Evolutionary conservation across 1,140 invertebrate genomes (phyloP).

Genomic region (Platyscapa corneri): DNA sequence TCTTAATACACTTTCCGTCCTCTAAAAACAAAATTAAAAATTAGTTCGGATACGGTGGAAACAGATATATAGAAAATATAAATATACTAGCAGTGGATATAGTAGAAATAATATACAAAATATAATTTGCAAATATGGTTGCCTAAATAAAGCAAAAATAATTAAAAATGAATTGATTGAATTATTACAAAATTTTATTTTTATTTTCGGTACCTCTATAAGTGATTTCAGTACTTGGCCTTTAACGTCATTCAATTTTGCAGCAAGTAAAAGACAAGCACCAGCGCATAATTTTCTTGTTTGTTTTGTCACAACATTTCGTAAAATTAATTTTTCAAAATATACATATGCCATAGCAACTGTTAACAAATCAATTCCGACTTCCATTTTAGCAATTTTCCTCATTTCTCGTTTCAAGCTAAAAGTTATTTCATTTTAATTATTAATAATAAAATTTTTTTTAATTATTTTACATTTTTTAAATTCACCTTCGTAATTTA

Average conservation of each 20-base stretch:
- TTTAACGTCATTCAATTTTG: slow-evolving; percentile 97
- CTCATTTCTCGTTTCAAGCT: slow-evolving; percentile 97
- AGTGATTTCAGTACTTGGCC: slow-evolving; percentile 88
- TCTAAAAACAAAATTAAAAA: slow-evolving; percentile 76
- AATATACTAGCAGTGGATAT: no score
- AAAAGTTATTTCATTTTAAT: slow-evolving; percentile 53
- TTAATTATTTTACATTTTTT: background rate
- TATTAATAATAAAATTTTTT: background rate
- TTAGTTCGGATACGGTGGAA: no score
- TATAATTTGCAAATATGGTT: no score
- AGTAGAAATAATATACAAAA: no score
- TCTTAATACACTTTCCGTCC: slow-evolving; percentile 91
- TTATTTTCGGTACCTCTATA: slow-evolving; percentile 82
- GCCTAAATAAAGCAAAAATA: no score
- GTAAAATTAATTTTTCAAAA: slow-evolving; percentile 96
- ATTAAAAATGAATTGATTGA: no score
- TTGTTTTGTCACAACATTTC: slow-evolving; percentile 94
- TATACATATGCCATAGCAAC: slow-evolving; percentile 98
- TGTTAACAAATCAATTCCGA: slow-evolving; percentile 89
- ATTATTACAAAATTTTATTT: background rate
- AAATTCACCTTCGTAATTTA: slow-evolving; percentile 91
- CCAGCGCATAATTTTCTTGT: slow-evolving; percentile 97
- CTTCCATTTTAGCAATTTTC: slow-evolving; percentile 92
- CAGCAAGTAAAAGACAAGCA: slow-evolving; percentile 93
- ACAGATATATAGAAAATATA: no score